Conservation (phyloP, 2,797 vertebrate genomes). For the Intellagama lesueurii region DNA sequence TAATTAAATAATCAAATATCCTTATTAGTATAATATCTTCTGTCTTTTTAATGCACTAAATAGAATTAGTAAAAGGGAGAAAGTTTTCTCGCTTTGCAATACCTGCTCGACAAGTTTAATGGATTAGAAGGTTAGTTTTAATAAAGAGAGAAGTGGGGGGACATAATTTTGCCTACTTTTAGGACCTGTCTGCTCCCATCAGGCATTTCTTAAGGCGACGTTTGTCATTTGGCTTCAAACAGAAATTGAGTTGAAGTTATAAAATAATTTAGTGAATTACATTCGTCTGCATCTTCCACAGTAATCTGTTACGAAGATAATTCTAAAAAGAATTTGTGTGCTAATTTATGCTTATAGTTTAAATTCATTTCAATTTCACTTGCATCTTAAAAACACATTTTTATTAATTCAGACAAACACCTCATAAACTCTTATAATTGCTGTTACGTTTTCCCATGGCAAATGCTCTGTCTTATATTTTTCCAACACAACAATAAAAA, state of each 20-base stretch:
- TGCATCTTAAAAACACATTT: conserved; percentile 80
- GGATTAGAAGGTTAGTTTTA: conserved; percentile 83
- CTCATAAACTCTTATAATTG: conserved; percentile 79
- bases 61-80: conserved; percentile 80
- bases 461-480: conserved; percentile 79
- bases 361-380: conserved; percentile 80
- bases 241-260: conserved; percentile 79
- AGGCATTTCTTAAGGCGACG: conserved; percentile 83
- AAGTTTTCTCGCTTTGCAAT: conserved; percentile 79
- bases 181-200: conserved; percentile 78
- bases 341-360: conserved; percentile 85
- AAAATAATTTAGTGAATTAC: conserved; percentile 89
- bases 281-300: conserved; percentile 81
- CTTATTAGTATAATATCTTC: conserved; percentile 86
- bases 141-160: conserved; percentile 70
- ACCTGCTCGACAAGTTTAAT: conserved; percentile 81
- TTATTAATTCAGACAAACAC: conserved; percentile 57
- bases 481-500: conserved; percentile 74
- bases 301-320: conserved; percentile 86
- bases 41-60: conserved; percentile 84
- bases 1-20: conserved; percentile 83
- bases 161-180: conserved; percentile 81
- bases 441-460: conserved; percentile 78
- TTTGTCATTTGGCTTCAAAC: conserved; percentile 86
- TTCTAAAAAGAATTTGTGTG: conserved; percentile 81